phyloP scores from a whole-genome alignment of 2,888 invertebrate genomes.

The Scaptomyza flava region DNA sequence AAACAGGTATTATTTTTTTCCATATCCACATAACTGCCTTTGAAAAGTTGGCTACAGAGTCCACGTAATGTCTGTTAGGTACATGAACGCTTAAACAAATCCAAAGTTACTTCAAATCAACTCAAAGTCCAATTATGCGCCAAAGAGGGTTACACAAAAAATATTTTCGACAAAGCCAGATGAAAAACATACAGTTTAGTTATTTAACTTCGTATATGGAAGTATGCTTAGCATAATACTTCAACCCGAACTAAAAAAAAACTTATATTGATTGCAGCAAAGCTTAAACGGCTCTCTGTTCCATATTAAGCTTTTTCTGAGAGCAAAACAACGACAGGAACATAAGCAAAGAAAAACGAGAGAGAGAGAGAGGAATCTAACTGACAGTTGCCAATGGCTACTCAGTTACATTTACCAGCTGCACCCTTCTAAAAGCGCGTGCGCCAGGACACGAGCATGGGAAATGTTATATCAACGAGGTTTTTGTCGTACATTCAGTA shows the following conservation, averaged over 20 bases:
- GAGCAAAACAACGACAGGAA: slow-evolving; percentile 24
- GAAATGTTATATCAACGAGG: slow-evolving; percentile 6
- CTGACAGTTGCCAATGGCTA: slow-evolving; percentile 51
- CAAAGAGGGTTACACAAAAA: not conserved
- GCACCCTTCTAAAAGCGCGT: slow-evolving; percentile 47
- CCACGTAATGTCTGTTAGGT: slow-evolving; percentile 31
- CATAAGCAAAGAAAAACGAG: slow-evolving; percentile 17
- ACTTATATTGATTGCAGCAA: slow-evolving; percentile 57
- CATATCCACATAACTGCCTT: slow-evolving; percentile 1
- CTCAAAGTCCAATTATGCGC: not conserved
- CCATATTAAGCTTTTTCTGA: slow-evolving; percentile 45
- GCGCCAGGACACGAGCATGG: slow-evolving; percentile 21
- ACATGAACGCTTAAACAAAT: not conserved
- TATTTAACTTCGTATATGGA: slow-evolving; percentile 17
- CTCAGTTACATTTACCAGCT: slow-evolving; percentile 23
- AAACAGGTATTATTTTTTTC: not conserved
- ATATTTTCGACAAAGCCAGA: not conserved
- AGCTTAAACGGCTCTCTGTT: slow-evolving; percentile 37
- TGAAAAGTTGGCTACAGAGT: slow-evolving; percentile 2
- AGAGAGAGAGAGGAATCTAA: slow-evolving; percentile 16
- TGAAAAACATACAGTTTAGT: not conserved
- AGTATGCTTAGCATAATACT: slow-evolving; percentile 23
- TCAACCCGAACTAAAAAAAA: slow-evolving; percentile 44
- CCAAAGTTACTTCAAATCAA: not conserved
- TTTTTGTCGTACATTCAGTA: not conserved